Evolutionary conservation across 2,797 vertebrate species (phyloP).

Genomic region (Pseudochromis fuscus): DNA sequence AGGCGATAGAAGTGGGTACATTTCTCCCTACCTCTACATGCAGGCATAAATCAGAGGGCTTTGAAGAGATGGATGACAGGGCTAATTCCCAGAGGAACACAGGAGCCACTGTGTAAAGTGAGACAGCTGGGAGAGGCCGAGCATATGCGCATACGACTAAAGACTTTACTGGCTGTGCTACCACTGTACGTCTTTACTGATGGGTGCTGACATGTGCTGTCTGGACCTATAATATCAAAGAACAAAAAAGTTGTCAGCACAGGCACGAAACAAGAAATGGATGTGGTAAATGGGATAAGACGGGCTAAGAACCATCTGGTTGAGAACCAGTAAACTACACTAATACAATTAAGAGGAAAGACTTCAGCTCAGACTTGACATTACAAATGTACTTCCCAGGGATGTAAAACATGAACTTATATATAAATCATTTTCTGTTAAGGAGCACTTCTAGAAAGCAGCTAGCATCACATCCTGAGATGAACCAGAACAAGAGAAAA

Average conservation of each 20-base stretch:
- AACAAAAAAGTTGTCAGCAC: slow-evolving; percentile 50
- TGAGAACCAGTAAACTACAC: neutral
- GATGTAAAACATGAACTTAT: neutral
- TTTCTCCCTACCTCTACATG: slow-evolving; percentile 58
- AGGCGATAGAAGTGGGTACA: slow-evolving; percentile 45
- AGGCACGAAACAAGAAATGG: slow-evolving; percentile 35
- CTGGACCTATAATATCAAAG: slow-evolving; percentile 57
- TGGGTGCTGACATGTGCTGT: slow-evolving; percentile 76
- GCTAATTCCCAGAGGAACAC: slow-evolving; percentile 73
- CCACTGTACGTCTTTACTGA: slow-evolving; percentile 67
- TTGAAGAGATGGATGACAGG: slow-evolving; percentile 79
- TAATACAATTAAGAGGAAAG: no score
- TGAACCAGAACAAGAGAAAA: no score
- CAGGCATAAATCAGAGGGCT: slow-evolving; percentile 79
- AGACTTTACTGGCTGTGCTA: slow-evolving; percentile 64
- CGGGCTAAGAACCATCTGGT: neutral
- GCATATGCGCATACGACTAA: slow-evolving; percentile 65
- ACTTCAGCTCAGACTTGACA: neutral
- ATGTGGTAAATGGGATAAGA: slow-evolving; percentile 11
- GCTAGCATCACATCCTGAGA: no score
- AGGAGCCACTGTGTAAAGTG: slow-evolving; percentile 77
- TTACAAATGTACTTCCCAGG: neutral
- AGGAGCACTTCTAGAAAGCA: no score
- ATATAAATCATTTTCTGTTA: neutral
- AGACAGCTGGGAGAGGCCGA: slow-evolving; percentile 73